Evolutionary conservation across 2,888 invertebrate species (phyloP).

Genomic region (Hylaea fasciaria): DNA sequence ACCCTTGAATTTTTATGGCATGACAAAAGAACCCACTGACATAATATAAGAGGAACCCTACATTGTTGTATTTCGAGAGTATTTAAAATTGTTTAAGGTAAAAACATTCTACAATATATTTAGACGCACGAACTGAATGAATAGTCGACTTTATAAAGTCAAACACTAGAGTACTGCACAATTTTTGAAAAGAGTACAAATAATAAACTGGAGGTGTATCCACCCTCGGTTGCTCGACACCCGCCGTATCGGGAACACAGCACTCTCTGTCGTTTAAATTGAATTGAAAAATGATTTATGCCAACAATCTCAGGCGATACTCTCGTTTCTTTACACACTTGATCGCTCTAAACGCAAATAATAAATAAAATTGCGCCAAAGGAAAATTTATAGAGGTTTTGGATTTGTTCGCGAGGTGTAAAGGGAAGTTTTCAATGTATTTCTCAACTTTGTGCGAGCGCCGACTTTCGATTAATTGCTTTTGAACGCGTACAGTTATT

Average conservation of each 20-base stretch:
- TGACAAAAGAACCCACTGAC: no score
- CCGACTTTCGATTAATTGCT: slow-evolving; percentile 48
- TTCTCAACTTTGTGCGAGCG: slow-evolving; percentile 47
- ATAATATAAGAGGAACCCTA: neutral
- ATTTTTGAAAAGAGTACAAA: slow-evolving; percentile 37
- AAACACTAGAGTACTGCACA: slow-evolving; percentile 2
- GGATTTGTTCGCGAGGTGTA: slow-evolving; percentile 54
- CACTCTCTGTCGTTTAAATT: slow-evolving; percentile 78
- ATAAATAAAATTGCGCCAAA: slow-evolving; percentile 63
- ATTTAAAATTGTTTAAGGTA: no score
- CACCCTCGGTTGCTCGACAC: slow-evolving; percentile 40
- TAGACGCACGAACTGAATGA: no score
- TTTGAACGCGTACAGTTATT: slow-evolving; percentile 46
- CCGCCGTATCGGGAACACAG: slow-evolving; percentile 61
- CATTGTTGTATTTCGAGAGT: no score
- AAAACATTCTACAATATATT: no score
- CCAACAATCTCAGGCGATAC: slow-evolving; percentile 74
- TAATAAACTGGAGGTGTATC: slow-evolving; percentile 49
- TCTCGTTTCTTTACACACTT: slow-evolving; percentile 71
- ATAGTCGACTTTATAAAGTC: neutral
- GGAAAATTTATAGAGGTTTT: slow-evolving; percentile 60
- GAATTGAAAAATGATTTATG: slow-evolving; percentile 83
- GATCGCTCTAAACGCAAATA: slow-evolving; percentile 71
- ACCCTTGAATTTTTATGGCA: no score
- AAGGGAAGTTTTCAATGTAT: slow-evolving; percentile 54